Evolutionary conservation across 2,888 invertebrate species (phyloP).

Genomic region (Odontomyia ornata): DNA sequence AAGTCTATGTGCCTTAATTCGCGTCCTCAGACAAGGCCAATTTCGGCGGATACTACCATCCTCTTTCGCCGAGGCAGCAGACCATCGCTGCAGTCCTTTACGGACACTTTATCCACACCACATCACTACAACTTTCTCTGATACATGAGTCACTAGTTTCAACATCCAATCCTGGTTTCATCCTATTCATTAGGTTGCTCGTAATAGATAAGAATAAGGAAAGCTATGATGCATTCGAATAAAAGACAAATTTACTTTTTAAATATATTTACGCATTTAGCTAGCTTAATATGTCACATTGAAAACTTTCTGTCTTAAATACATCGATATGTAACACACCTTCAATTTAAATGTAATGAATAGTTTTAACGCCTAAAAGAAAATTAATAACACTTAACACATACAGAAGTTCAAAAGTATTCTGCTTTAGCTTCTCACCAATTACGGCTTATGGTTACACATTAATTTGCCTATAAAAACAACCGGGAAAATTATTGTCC

Average conservation of each 20-base stretch:
- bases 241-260: background rate
- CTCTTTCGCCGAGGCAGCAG: too few relatives aligned
- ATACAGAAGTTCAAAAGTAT: background rate
- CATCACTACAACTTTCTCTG: too few relatives aligned
- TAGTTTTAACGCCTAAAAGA: background rate
- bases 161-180: too few relatives aligned
- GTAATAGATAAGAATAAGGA: too few relatives aligned
- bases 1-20: too few relatives aligned
- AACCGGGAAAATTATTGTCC: background rate
- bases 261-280: conserved; percentile 32
- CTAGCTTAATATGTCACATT: conserved; percentile 37
- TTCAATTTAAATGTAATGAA: conserved; percentile 20
- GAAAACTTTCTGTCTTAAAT: conserved; percentile 19
- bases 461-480: background rate
- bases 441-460: background rate
- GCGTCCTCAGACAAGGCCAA: too few relatives aligned
- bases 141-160: too few relatives aligned
- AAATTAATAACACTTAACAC: background rate
- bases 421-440: background rate
- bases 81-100: too few relatives aligned
- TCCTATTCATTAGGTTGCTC: too few relatives aligned
- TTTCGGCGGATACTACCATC: too few relatives aligned
- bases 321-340: conserved; percentile 40
- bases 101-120: too few relatives aligned
- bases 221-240: too few relatives aligned